Evolutionary conservation across 2,113 vertebrate genomes (phyloP), one percentile per base, ranked within the genome.

Genomic region (Albula goreensis): DNA sequence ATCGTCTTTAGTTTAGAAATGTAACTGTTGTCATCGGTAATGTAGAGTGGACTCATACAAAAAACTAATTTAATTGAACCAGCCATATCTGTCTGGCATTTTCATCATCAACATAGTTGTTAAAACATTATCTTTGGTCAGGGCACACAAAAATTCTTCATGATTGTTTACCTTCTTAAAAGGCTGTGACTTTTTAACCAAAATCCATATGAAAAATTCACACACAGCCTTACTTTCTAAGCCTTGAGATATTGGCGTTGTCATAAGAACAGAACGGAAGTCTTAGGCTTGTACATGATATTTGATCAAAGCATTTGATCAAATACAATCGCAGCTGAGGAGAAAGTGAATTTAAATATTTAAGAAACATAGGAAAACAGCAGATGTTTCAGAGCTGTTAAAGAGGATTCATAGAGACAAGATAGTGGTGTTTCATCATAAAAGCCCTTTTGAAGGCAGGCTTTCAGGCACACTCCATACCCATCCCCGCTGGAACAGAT

Each of bases 371-470:
- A 82, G 78, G 22, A 63, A 48, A 53, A 5, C 19, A 41, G 63
- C 82, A 83, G 74, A 50, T 79, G 60, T 53, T 13, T 81, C 86
- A 90, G 89, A 80, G 88, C 85, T 74, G 80, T 83, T 80, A 79
- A 80, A 48, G 52, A 83, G 82, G 1, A 78, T 81, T 85, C 50
- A 74, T 85, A 82, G 86, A 80, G 83, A 86, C 53, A 8, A 12
- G 88, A 88, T 91, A 89, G 85, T 83, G 88, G 85, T 79, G 83
- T 94, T 94, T 94, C 88, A 89, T 92, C 90, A 91, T 90, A 81
- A 93, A 92, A 92, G 91, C 60, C 86, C 25, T 48, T 86, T 89
- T 89, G 89, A 89, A 78, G 90, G 84, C 88, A 85, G 83, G 88
- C 91, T 88, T 92, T 94, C 92, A 91, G 93, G 89, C 86, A 86